Conservation (phyloP, 1,140 invertebrate genomes). For the Micrasema minimum region DNA sequence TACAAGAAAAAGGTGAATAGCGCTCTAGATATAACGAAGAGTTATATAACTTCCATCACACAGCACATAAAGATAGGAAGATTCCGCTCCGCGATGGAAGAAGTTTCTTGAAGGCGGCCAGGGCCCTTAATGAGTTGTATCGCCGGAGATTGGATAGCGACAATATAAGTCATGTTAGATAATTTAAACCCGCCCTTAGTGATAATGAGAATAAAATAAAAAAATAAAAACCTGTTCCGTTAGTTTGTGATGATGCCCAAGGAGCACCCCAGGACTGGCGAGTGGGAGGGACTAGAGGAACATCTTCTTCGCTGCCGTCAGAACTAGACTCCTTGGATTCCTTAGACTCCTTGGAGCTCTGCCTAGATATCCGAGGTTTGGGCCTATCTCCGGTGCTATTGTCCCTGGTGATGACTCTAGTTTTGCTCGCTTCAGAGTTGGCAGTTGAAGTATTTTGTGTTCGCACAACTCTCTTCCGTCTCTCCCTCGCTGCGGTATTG, state of each 20-base stretch:
- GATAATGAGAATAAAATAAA: too few relatives aligned
- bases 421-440: conserved; percentile 38
- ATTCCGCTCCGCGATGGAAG: too few relatives aligned
- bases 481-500: conserved; percentile 33
- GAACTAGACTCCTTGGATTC: conserved; percentile 49
- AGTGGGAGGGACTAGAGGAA: conserved; percentile 57
- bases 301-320: conserved; percentile 48
- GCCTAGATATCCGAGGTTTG: conserved; percentile 41
- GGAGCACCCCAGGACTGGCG: conserved; percentile 65
- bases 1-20: too few relatives aligned
- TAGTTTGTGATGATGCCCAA: conserved; percentile 61
- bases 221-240: conserved; percentile 29
- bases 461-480: conserved; percentile 46
- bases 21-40: too few relatives aligned
- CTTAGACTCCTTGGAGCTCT: conserved; percentile 49
- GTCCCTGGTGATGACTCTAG: conserved; percentile 19
- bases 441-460: conserved; percentile 24
- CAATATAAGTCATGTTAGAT: too few relatives aligned
- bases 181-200: too few relatives aligned
- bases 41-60: too few relatives aligned
- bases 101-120: too few relatives aligned
- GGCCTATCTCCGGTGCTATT: conserved; percentile 23
- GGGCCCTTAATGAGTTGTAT: too few relatives aligned
- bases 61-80: too few relatives aligned
- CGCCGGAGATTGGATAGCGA: too few relatives aligned